Evolutionary conservation across 2,888 invertebrate species (phyloP), one percentile per base, ranked within the genome.

Genomic region (Hypolimnas misippus): DNA sequence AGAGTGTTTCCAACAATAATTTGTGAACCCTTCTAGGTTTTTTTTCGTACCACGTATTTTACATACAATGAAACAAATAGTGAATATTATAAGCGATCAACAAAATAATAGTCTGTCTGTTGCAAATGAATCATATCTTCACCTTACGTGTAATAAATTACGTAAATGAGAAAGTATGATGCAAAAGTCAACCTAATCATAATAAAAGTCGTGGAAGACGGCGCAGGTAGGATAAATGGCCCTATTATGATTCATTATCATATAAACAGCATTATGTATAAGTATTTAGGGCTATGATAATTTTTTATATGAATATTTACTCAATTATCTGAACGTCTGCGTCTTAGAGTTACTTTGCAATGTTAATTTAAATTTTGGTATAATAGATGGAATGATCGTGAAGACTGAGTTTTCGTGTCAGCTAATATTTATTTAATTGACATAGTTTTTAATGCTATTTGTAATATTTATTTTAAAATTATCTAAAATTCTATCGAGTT

Each of bases 201-300:
- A 57, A 57, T 57, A 51, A 51, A 57, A 51, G 51, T 57, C 40
- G 4, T 29, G 5, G 25, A 19, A 57, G 40, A 57, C 31, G 50
- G n/a, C 19, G 40, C 19, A 40, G 31, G 6, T 5, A 31, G 40
- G 40, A 57, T 51, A 40, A 35, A 57, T 57, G 10, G 25, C 57
- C 12, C n/a, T 25, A 49, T 57, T 49, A 49, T 49, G 35, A 21
- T 10, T 19, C 44, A 46, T 57, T 52, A 53, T 14, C 35, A 21
- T 21, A 38, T 21, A 7, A 35, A 51, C 17, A 51, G 33, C 21
- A 29, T 49, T 49, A 49, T 49, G 29, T 49, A 25, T 25, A 10
- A 17, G 2, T 12, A 4, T 42, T 42, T 10, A 10, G 17, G 10
- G 6, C 2, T 33, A 33, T 17, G 19, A 42, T 42, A 10, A 10